Conservation (phyloP, 2,888 invertebrate genomes). For the Lepidochitona cinerea region DNA sequence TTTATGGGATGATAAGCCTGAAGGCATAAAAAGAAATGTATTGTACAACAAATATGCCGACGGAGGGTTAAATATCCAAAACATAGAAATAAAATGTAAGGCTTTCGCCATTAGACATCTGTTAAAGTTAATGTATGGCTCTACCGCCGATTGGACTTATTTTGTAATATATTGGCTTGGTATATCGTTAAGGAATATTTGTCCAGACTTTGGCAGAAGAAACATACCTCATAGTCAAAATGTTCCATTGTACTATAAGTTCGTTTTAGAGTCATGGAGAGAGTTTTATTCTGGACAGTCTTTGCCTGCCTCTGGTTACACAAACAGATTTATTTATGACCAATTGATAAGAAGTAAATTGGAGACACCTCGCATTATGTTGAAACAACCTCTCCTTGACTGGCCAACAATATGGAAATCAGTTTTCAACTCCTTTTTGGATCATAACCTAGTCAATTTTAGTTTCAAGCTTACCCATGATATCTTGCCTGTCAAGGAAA, state of each 20-base stretch:
- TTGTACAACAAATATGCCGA: not conserved
- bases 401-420: not conserved
- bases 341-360: not conserved
- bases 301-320: not conserved
- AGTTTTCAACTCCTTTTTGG: not conserved
- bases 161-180: conserved; percentile 5
- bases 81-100: not conserved
- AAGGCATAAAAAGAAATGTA: not conserved
- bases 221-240: not conserved
- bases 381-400: not conserved
- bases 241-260: not conserved
- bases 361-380: not conserved
- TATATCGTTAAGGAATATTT: not conserved
- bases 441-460: not conserved
- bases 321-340: not conserved
- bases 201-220: not conserved
- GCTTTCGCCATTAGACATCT: not conserved
- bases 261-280: not conserved
- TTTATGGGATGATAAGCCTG: not conserved
- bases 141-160: not conserved
- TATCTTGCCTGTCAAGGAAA: not conserved
- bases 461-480: not conserved
- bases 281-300: not conserved
- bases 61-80: not conserved
- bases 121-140: not conserved